These are phyloP conservation scores for Callimorpha dominula DNA, from an alignment of 2,888 invertebrate genomes.

Conservation along the genomic window DNA sequence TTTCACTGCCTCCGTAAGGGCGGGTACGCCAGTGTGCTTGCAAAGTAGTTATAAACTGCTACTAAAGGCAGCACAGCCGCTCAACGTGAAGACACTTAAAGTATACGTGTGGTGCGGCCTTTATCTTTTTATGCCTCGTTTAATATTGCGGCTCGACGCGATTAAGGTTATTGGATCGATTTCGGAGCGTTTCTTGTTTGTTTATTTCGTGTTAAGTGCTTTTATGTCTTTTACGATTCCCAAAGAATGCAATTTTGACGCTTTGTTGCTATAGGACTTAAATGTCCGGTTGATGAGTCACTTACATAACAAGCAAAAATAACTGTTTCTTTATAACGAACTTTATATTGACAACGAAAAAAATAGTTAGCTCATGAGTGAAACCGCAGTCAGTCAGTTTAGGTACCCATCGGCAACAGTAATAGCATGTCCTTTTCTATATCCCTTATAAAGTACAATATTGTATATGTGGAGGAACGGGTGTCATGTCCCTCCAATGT, in stretches of 20 bases:
- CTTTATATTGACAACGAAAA: not conserved
- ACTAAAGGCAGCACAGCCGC: conserved; percentile 62
- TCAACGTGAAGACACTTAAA: conserved; percentile 60
- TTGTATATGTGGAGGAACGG: too few relatives aligned
- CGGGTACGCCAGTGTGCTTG: conserved; percentile 65
- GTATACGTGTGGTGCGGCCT: conserved; percentile 65
- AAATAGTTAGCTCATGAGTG: too few relatives aligned
- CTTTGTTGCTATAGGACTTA: conserved; percentile 40
- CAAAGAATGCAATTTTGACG: conserved; percentile 43
- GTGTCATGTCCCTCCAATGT: too few relatives aligned
- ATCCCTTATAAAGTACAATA: too few relatives aligned
- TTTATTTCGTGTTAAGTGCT: conserved; percentile 60
- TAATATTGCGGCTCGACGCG: conserved; percentile 61
- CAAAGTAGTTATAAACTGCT: conserved; percentile 77
- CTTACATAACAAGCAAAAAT: not conserved
- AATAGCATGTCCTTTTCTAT: too few relatives aligned
- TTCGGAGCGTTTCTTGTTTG: conserved; percentile 60
- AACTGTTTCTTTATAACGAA: not conserved
- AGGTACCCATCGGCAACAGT: too few relatives aligned
- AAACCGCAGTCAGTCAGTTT: too few relatives aligned
- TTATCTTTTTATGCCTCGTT: conserved; percentile 68
- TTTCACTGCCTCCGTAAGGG: conserved; percentile 79
- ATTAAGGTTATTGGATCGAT: conserved; percentile 66
- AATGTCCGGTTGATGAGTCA: conserved; percentile 30
- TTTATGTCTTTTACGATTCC: conserved; percentile 55